phyloP scores from a whole-genome alignment of 1,140 invertebrate genomes.

The Brachionus rubens region DNA sequence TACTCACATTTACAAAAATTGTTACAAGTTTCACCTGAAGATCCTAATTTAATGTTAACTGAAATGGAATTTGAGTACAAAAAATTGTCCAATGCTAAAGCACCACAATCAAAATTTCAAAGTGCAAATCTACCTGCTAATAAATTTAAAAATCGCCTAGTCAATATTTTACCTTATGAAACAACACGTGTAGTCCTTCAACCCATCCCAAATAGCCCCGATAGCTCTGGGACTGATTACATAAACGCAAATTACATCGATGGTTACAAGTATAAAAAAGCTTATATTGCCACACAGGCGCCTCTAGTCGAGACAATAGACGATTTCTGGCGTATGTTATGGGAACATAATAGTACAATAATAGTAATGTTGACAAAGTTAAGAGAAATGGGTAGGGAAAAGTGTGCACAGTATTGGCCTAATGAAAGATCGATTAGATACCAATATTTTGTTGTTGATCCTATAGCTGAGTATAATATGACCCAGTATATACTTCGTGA shows the following conservation, averaged over 20 bases:
- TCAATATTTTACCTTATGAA: conserved; percentile 88
- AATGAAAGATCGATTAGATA: conserved; percentile 86
- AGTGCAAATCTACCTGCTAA: conserved; percentile 93
- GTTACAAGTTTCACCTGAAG: conserved; percentile 65
- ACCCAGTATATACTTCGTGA: conserved; percentile 95
- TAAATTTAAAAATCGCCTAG: conserved; percentile 94
- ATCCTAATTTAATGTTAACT: conserved; percentile 65
- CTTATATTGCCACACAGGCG: conserved; percentile 97
- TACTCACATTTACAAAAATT: conserved; percentile 90
- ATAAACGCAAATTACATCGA: conserved; percentile 98
- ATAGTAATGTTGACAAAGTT: conserved; percentile 97
- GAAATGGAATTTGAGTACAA: conserved; percentile 98
- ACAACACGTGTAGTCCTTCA: background rate
- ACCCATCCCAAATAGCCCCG: background rate
- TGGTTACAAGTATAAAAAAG: conserved; percentile 84
- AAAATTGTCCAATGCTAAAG: conserved; percentile 88
- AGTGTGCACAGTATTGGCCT: conserved; percentile 98
- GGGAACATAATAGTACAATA: conserved; percentile 99
- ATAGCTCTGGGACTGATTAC: conserved; percentile 80
- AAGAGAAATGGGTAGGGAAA: conserved; percentile 94
- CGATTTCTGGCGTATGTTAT: conserved; percentile 99
- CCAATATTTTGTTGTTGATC: conserved; percentile 95
- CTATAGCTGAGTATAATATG: conserved; percentile 99
- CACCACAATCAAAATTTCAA: conserved; percentile 86
- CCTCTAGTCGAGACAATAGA: conserved; percentile 90